Base-by-base conservation (phyloP, 1,140 invertebrate species). In the Tetramorium parvispinum region DNA sequence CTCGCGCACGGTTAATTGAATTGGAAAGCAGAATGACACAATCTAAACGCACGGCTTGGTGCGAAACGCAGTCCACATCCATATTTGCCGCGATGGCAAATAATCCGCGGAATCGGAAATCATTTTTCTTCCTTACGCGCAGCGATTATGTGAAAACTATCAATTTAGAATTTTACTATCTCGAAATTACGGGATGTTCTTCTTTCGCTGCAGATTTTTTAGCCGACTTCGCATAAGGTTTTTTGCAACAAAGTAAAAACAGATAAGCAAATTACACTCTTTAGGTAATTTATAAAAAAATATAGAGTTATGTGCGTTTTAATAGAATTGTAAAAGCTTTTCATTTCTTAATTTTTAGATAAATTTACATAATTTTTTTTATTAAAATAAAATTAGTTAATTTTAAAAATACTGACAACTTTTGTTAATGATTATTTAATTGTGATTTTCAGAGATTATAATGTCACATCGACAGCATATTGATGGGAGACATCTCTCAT, bases 1-100 rank as follows among this genome's bases (percentile, higher is more conserved):
- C 37, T 57, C 24, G 46, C 57, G 43, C 13, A 37, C 46, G 32
- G 65, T 75, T 51, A 63, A 86, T 89, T 49, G 77, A 89, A 86
- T 89, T 89, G 71, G 77, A 88, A 89, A 86, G 85, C 51, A 82
- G 70, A 89, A 82, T 68, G 53, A 86, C 77, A 83, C 61, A 55
- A 71, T 76, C 53, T 18, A 55, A 85, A 40, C 24, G 53, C 70
- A 51, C 57, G 53, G 66, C 32, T 40, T 40, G 53, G 24, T 32
- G 51, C 21, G 46, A 81, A 81, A 24, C 63, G 66, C 24, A 66
- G 27, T 81, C 32, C 37, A 18, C 13, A 21, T 71, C 66, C 7
- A 82, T 59, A 82, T 82, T 82, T 70, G 63, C 27, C 51, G 24
- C 2, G 66, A 43, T 51, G 46, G 8, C 37, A 43, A 53, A 65